These are phyloP conservation scores for Salpingus planirostris DNA, from an alignment of 2,888 invertebrate genomes.

Conservation along the genomic window DNA sequence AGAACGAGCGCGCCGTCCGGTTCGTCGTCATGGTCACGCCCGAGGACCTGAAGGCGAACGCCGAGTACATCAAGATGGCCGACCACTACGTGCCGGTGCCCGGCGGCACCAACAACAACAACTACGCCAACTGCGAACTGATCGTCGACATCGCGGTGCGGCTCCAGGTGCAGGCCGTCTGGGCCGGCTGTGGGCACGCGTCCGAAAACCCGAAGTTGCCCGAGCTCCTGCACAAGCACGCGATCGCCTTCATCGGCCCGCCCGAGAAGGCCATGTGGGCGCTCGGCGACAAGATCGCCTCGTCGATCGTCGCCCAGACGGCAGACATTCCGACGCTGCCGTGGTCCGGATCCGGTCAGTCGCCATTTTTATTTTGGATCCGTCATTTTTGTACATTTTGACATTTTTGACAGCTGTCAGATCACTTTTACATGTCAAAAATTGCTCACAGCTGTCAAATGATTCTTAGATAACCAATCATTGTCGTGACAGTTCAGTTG, in stretches of 20 bases:
- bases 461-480: no score
- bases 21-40: slow-evolving; percentile 99
- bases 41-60: slow-evolving; percentile 92
- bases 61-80: slow-evolving; percentile 99
- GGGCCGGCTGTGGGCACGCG: slow-evolving; percentile 99
- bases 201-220: slow-evolving; percentile 98
- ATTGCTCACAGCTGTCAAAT: no score
- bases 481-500: no score
- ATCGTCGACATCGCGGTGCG: slow-evolving; percentile 94
- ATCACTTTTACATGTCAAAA: no score
- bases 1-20: slow-evolving; percentile 87
- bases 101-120: slow-evolving; percentile 97
- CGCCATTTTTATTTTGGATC: no score
- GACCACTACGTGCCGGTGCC: slow-evolving; percentile 98
- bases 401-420: no score
- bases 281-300: slow-evolving; percentile 98
- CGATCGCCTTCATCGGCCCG: slow-evolving; percentile 91
- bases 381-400: no score
- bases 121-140: slow-evolving; percentile 97
- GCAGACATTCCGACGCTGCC: slow-evolving; percentile 95
- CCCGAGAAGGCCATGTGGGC: slow-evolving; percentile 99
- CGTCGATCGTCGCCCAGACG: slow-evolving; percentile 97
- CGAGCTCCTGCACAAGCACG: slow-evolving; percentile 82
- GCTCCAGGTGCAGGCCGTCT: slow-evolving; percentile 95
- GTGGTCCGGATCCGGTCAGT: slow-evolving; percentile 90